Percentiles rank a stretch among this genome's conserved stretches.
Conservation (phyloP, 2,888 invertebrate species). For the Drosophila conformis region DNA sequence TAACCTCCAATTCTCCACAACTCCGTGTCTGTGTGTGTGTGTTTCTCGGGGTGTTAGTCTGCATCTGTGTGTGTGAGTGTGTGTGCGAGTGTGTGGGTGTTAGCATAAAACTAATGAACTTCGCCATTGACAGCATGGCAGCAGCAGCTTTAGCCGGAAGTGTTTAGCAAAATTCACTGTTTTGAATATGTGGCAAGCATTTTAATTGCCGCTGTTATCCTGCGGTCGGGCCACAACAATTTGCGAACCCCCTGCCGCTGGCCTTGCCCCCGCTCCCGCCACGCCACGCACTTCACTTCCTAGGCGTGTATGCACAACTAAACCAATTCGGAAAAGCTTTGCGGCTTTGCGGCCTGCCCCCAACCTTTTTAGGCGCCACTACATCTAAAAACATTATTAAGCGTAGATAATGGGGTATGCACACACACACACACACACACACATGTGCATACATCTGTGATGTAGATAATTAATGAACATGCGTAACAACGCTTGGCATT, state of each 20-base stretch:
- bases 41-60: neutral
- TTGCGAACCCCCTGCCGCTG: slow-evolving; percentile 10
- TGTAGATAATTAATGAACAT: slow-evolving; percentile 13
- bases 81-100: slow-evolving; percentile 16
- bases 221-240: slow-evolving; percentile 76
- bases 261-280: neutral
- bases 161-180: slow-evolving; percentile 61
- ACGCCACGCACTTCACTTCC: neutral
- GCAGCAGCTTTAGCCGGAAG: slow-evolving; percentile 24
- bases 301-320: slow-evolving; percentile 14
- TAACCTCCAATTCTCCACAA: neutral
- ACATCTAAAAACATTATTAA: neutral
- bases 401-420: neutral
- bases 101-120: slow-evolving; percentile 48
- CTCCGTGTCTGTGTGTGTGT: neutral
- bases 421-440: neutral
- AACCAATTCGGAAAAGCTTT: slow-evolving; percentile 49
- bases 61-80: neutral
- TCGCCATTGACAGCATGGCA: slow-evolving; percentile 9
- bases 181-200: slow-evolving; percentile 45
- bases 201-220: slow-evolving; percentile 72
- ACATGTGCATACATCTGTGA: neutral
- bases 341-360: slow-evolving; percentile 52
- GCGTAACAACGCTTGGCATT: neutral
- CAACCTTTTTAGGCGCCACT: slow-evolving; percentile 14